Base-by-base conservation (phyloP, 2,113 vertebrate species). In the Actenoides hombroni region DNA sequence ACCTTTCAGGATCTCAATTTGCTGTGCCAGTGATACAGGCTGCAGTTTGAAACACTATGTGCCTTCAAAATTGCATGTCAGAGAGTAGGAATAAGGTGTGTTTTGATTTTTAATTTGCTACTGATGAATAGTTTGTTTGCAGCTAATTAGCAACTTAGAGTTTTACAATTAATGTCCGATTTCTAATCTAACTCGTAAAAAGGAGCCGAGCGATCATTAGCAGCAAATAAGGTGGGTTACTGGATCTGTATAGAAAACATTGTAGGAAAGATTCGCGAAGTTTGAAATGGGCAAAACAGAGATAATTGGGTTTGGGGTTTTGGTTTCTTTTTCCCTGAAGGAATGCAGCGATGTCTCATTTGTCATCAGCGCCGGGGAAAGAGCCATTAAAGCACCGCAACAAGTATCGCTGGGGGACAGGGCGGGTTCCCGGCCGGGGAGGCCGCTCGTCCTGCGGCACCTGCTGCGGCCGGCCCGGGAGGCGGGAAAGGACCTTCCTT, bases 1-100 rank as follows among this genome's bases (percentile, higher is more conserved):
- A 95, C 97, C 97, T 98, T 98, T 98, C 97, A 97, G 97, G 97
- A 97, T 98, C 98, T 98, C 98, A 97, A 97, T 98, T 98, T 97
- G 84, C 94, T 65, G 92, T 95, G 84, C 94, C 94, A 96, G 80
- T 97, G 98, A 97, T 98, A 97, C 95, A 95, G 90, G 83, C 95
- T 96, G 90, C 49, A 83, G 95, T 92, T 92, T 92, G 92, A 95
- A 97, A 98, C 96, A 97, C 96, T 97, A 94, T 44, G 81, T 68
- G 93, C 95, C 96, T 96, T 94, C 94, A 90, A 95, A 98, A 97
- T 94, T 92, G 92, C 63, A 78, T 96, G 95, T 96, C 94, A 80
- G 91, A 64, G 71, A 68, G 92, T 35, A 37, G 63, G 39, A 85
- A 88, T 86, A 96, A 97, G 94, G 92, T 96, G 95, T 96, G 93